Evolutionary conservation across 1,140 invertebrate genomes (phyloP).

Genomic region (Lasioglossum baleicum): DNA sequence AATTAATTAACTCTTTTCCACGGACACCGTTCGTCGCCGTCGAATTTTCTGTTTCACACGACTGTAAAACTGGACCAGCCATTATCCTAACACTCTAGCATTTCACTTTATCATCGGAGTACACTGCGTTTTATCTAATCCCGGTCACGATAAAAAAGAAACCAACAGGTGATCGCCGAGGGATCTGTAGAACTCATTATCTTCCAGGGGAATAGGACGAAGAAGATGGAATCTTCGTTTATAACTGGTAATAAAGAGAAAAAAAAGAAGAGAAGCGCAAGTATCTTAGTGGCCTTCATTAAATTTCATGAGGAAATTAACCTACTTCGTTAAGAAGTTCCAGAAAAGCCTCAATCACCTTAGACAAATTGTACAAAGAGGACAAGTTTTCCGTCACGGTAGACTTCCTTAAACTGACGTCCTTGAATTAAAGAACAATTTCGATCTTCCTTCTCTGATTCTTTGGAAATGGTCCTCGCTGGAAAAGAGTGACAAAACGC

Average conservation of each 20-base stretch:
- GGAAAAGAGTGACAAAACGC: not conserved
- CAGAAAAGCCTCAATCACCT: not conserved
- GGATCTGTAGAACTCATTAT: not conserved
- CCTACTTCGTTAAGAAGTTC: slow-evolving; percentile 3
- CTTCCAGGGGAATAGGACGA: not conserved
- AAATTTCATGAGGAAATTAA: slow-evolving; percentile 6
- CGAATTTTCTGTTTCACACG: too few relatives aligned
- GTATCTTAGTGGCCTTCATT: slow-evolving; percentile 1
- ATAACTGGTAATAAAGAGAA: not conserved
- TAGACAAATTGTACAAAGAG: slow-evolving; percentile 4
- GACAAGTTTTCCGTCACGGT: not conserved
- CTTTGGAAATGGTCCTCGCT: not conserved
- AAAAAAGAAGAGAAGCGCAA: not conserved
- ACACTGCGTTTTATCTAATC: too few relatives aligned
- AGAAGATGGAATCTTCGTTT: not conserved
- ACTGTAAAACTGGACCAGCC: too few relatives aligned
- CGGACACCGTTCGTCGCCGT: too few relatives aligned
- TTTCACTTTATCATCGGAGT: too few relatives aligned
- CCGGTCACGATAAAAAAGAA: too few relatives aligned
- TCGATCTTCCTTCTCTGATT: not conserved
- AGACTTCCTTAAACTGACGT: not conserved
- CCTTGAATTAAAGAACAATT: not conserved
- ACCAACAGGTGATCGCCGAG: too few relatives aligned
- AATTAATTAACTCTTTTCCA: too few relatives aligned
- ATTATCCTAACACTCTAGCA: too few relatives aligned